Conservation (phyloP, 1,140 invertebrate genomes). For the Bombyx mori region ASM3026992v2 NC_085114.1:10268501-10269000, state of each 20-base stretch:
- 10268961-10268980: conserved; percentile 50
- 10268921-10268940: background rate
- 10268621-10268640: background rate
- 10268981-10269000: conserved; percentile 92
- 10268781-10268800: no score
- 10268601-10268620: conserved; percentile 3
- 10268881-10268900: no score
- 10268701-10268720: no score
- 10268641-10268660: background rate
- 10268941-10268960: background rate
- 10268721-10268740: no score
- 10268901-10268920: background rate
- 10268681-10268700: no score
- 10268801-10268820: no score
- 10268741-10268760: no score
- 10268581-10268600: conserved; percentile 76
- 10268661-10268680: no score
- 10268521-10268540: conserved; percentile 95
- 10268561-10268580: conserved; percentile 95
- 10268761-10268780: no score
- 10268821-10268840: no score
- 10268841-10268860: no score
- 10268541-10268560: conserved; percentile 90
- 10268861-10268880: no score
- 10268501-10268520: conserved; percentile 94